Conservation (phyloP, 1,140 invertebrate species). For the Leucophenga varia region DNA sequence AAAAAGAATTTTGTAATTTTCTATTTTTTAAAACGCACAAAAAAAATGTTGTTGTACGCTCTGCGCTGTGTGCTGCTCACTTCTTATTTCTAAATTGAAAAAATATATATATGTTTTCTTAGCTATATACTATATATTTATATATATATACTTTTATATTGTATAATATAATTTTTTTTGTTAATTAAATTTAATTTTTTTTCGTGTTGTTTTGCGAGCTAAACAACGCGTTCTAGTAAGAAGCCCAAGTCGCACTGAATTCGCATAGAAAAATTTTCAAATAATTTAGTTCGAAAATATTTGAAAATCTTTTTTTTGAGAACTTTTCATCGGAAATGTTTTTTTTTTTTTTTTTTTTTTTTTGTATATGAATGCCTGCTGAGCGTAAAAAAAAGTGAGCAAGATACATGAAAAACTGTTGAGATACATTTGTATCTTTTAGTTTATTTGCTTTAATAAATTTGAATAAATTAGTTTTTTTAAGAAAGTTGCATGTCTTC, state of each 20-base stretch:
- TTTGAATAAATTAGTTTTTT: too few relatives aligned
- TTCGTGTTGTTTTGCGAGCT: conserved; percentile 44
- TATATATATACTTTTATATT: conserved; percentile 14
- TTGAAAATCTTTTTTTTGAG: conserved; percentile 37
- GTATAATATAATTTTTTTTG: conserved; percentile 41
- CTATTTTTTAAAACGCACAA: conserved; percentile 46
- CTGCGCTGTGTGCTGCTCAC: too few relatives aligned
- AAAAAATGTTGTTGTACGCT: too few relatives aligned
- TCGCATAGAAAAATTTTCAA: conserved; percentile 41
- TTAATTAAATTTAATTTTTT: conserved; percentile 36
- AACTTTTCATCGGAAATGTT: conserved; percentile 27
- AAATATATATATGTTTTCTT: too few relatives aligned
- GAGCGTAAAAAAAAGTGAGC: too few relatives aligned
- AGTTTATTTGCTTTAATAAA: too few relatives aligned
- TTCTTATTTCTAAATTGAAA: too few relatives aligned
- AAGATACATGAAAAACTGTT: too few relatives aligned
- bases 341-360: conserved; percentile 18
- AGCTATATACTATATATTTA: conserved; percentile 43
- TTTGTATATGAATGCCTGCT: too few relatives aligned
- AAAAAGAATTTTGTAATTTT: conserved; percentile 47
- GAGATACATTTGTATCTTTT: too few relatives aligned
- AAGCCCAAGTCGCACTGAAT: conserved; percentile 56
- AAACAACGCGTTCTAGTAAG: conserved; percentile 54
- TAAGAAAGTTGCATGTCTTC: too few relatives aligned
- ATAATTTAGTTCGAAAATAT: conserved; percentile 38